Evolutionary conservation across 2,797 vertebrate species (phyloP).

Genomic region (Urophycis tenuis): DNA sequence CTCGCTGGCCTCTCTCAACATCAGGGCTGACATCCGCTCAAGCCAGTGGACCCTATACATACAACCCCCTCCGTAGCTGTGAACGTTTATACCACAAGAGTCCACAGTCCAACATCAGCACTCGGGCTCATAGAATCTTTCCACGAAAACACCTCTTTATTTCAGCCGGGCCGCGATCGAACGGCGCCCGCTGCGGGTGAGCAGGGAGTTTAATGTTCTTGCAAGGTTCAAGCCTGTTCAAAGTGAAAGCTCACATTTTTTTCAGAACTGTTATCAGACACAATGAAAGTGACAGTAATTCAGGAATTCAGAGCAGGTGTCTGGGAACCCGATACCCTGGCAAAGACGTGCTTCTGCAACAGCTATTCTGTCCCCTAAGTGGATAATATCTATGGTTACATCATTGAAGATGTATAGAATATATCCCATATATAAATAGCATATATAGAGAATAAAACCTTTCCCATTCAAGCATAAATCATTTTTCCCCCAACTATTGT

Average conservation of each 20-base stretch:
- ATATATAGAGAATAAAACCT: neutral
- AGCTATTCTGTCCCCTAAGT: neutral
- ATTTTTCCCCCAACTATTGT: neutral
- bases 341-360: neutral
- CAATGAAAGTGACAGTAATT: neutral
- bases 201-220: neutral
- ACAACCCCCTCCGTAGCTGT: constrained; percentile 26
- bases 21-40: constrained; percentile 54
- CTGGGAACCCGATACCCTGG: neutral
- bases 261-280: neutral
- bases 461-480: neutral
- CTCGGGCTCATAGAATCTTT: constrained; percentile 43
- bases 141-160: constrained; percentile 69
- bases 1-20: constrained; percentile 10
- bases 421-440: neutral
- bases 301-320: neutral
- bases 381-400: neutral
- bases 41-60: constrained; percentile 41
- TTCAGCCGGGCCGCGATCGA: constrained; percentile 52
- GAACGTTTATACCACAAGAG: constrained; percentile 38
- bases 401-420: no score
- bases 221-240: neutral
- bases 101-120: constrained; percentile 31
- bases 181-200: constrained; percentile 53
- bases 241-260: neutral